Percentiles rank a stretch among this genome's conserved stretches.
These are phyloP conservation scores for Neopipo cinnamomea DNA, from an alignment of 2,113 vertebrate genomes.

Conservation along the genomic window DNA sequence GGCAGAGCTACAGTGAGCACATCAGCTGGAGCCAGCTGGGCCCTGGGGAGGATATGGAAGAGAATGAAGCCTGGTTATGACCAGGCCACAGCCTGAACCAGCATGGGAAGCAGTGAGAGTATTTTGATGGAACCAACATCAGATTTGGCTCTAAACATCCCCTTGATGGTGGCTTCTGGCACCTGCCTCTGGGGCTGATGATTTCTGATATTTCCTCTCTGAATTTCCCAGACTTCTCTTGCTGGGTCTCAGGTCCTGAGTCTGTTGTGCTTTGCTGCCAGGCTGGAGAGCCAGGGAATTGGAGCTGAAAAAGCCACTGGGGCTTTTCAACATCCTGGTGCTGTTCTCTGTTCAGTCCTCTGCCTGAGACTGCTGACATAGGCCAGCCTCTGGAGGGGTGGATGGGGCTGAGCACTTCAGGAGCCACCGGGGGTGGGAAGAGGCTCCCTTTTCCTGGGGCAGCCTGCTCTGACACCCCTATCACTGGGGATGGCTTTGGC, in stretches of 20 bases:
- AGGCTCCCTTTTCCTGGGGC: not conserved
- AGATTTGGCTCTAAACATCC: not conserved
- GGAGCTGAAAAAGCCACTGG: not conserved
- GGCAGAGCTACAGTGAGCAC: not conserved
- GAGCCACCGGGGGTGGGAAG: accelerated
- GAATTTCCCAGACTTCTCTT: not conserved
- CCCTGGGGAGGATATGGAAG: not conserved
- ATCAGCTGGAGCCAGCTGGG: not conserved
- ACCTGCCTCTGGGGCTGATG: not conserved
- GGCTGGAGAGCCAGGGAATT: not conserved
- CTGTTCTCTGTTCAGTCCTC: not conserved
- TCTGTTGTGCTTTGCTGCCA: accelerated
- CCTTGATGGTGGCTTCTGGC: not conserved
- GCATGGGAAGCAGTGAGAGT: not conserved
- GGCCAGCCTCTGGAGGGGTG: not conserved
- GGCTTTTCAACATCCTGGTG: accelerated
- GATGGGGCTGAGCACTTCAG: not conserved
- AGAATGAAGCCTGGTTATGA: accelerated
- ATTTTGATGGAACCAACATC: not conserved
- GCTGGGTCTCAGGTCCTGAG: not conserved
- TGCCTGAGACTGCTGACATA: not conserved
- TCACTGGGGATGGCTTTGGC: not conserved
- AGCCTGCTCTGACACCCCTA: not conserved
- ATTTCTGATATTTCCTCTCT: not conserved
- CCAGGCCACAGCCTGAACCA: not conserved